Percentiles rank a stretch among this genome's conserved stretches.
Evolutionary conservation across 2,888 invertebrate species (phyloP).

Genomic region (Mycalesis mineus): DNA sequence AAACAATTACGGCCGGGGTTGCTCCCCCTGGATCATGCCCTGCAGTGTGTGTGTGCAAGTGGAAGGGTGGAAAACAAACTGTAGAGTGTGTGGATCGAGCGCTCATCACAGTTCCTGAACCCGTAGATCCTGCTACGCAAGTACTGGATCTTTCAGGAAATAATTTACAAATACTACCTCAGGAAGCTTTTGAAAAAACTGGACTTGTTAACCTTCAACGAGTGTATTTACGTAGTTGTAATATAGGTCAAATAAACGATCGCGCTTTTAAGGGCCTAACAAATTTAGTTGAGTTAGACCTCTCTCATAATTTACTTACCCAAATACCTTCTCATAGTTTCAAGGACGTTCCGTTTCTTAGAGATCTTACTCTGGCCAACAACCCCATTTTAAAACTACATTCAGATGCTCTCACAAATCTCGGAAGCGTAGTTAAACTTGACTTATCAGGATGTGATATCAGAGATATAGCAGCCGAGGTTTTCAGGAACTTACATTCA

Average conservation of each 20-base stretch:
- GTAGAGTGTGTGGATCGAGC: slow-evolving; percentile 92
- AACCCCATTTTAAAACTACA: slow-evolving; percentile 91
- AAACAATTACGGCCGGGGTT: slow-evolving; percentile 61
- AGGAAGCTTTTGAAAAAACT: slow-evolving; percentile 88
- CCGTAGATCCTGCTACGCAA: slow-evolving; percentile 92
- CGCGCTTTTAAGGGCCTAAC: slow-evolving; percentile 91
- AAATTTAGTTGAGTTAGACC: slow-evolving; percentile 92
- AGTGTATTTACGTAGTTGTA: slow-evolving; percentile 89
- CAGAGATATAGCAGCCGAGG: slow-evolving; percentile 83
- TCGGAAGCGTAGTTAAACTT: slow-evolving; percentile 87
- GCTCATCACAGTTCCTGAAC: slow-evolving; percentile 90
- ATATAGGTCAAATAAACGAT: slow-evolving; percentile 90
- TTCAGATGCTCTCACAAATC: slow-evolving; percentile 84
- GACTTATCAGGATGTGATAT: slow-evolving; percentile 91
- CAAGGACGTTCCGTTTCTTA: slow-evolving; percentile 86
- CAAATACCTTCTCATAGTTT: slow-evolving; percentile 89
- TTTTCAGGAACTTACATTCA: slow-evolving; percentile 85
- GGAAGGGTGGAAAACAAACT: slow-evolving; percentile 96
- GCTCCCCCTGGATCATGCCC: slow-evolving; percentile 82
- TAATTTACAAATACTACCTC: slow-evolving; percentile 88
- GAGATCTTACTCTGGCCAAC: slow-evolving; percentile 87
- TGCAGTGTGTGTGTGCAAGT: slow-evolving; percentile 91
- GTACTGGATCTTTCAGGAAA: slow-evolving; percentile 94
- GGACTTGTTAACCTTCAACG: slow-evolving; percentile 92
- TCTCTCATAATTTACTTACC: slow-evolving; percentile 89